A percentile compares a stretch with the other conserved stretches of the same genome.
phyloP scores from a whole-genome alignment of 2,888 invertebrate species.

The Alloscopus bannaensis region DNA sequence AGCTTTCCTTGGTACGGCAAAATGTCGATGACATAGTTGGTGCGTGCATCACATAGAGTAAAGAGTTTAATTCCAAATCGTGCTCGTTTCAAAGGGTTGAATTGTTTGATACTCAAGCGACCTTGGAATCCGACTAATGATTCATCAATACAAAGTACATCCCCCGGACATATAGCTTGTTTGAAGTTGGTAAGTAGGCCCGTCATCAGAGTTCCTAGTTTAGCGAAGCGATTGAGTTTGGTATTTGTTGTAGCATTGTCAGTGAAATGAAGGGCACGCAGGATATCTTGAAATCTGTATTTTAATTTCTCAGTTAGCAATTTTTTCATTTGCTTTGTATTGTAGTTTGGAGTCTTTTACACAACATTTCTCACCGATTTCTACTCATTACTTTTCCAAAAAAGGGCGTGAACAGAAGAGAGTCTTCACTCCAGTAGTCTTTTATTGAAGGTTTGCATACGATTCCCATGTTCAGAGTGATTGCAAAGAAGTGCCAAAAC shows the following conservation, averaged over 20 bases:
- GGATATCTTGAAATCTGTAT: slow-evolving; percentile 49
- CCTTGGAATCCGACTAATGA: slow-evolving; percentile 59
- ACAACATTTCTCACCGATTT: slow-evolving; percentile 27
- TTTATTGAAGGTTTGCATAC: slow-evolving; percentile 42
- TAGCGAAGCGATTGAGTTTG: slow-evolving; percentile 26
- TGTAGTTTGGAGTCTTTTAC: neutral
- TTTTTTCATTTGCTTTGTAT: no score
- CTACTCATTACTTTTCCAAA: slow-evolving; percentile 51
- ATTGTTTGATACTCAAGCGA: slow-evolving; percentile 60
- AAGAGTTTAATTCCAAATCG: slow-evolving; percentile 66
- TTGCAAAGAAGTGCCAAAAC: slow-evolving; percentile 54
- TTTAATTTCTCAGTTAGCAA: no score
- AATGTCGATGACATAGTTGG: slow-evolving; percentile 29
- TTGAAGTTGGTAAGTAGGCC: slow-evolving; percentile 21
- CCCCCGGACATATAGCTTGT: slow-evolving; percentile 21
- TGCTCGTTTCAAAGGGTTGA: slow-evolving; percentile 59
- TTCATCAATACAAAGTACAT: slow-evolving; percentile 62
- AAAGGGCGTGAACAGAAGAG: slow-evolving; percentile 37
- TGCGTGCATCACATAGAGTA: slow-evolving; percentile 37
- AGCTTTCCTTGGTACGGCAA: slow-evolving; percentile 58
- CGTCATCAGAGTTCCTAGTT: slow-evolving; percentile 54
- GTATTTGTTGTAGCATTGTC: slow-evolving; percentile 5
- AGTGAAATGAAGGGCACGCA: slow-evolving; percentile 37
- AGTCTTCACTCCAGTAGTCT: slow-evolving; percentile 52
- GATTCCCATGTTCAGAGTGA: slow-evolving; percentile 53